Evolutionary conservation across 2,113 vertebrate genomes (phyloP), one percentile per base, ranked within the genome.

Genomic region (Pithys albifrons): DNA sequence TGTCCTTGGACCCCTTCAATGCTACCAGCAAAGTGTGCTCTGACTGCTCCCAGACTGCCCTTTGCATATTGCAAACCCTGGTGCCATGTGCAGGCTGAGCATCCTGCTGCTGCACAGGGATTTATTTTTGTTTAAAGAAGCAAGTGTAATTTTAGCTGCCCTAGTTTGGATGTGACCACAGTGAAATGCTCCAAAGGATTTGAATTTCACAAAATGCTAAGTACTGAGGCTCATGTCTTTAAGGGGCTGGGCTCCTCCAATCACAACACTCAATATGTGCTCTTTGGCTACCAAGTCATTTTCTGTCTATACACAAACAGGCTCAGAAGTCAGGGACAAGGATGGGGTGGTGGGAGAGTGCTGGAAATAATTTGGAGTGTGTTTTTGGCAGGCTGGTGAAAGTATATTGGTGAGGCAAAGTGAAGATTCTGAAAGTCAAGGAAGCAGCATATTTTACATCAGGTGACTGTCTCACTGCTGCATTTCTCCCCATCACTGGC

Each of bases 121-220:
- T 89, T 82, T 91, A 8, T 70, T 37, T 88, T 83, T 79, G 78
- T 43, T 88, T 81, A 28, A 11, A 39, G 54, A 61, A 48, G 70
- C n/a, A 66, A 89, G 88, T 54, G 14, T 85, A 89, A 91, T 96
- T 96, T 94, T 91, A 96, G 94, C 91, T 96, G 95, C 74, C 89
- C 91, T 49, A 94, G 35, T 95, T 95, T 85, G 84, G 65, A 37
- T 57, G 84, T 66, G 93, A 78, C 87, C 81, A 41, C 37, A 14
- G 3, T 6, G 1, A 67, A 85, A 55, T 1, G 28, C 58, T 76
- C 6, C 1, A 8, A 67, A 84, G 84, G 80, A 59, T 48, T 3
- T 12, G 45, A 51, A 66, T 14, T 1, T 18, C 49, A 74, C 82
- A 22, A 71, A 67, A 62, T 1, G 41, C 70, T 22, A 49, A 4